A percentile compares a stretch with the other conserved stretches of the same genome.
Conservation (phyloP, 2,113 vertebrate genomes). For the Ia io region DNA sequence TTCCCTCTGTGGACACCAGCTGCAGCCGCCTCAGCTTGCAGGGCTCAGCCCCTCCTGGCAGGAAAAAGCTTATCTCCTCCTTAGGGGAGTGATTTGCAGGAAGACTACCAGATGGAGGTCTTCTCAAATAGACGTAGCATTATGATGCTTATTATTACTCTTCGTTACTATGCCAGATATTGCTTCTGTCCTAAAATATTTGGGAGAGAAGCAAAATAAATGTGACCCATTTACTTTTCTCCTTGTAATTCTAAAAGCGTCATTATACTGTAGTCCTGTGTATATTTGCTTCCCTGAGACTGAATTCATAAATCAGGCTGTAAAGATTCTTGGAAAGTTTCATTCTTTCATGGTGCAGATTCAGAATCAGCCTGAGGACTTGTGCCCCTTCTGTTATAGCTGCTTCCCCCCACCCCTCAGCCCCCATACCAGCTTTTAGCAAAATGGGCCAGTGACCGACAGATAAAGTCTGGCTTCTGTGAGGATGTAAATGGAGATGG, state of each 20-base stretch:
- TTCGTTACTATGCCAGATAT: background rate
- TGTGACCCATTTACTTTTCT: background rate
- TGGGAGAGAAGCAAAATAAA: background rate
- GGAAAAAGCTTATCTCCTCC: background rate
- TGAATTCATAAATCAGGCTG: background rate
- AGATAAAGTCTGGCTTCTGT: background rate
- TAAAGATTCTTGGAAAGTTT: background rate
- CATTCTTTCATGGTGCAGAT: background rate
- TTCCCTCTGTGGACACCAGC: background rate
- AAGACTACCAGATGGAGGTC: background rate
- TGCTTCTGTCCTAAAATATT: slow-evolving; percentile 18
- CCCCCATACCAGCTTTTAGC: background rate
- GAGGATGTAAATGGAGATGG: background rate
- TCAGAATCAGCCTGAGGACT: background rate
- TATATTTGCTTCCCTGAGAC: slow-evolving; percentile 13
- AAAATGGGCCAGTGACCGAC: background rate
- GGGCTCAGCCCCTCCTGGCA: background rate
- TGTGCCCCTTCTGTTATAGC: background rate
- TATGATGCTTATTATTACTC: background rate
- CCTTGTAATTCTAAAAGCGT: background rate
- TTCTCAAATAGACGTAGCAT: background rate
- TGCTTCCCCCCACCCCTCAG: rapidly evolving
- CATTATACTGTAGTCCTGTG: background rate
- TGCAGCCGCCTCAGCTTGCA: background rate
- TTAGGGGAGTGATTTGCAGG: background rate